Conservation (phyloP, 2,888 invertebrate species). For the Polymixis lichenea region DNA sequence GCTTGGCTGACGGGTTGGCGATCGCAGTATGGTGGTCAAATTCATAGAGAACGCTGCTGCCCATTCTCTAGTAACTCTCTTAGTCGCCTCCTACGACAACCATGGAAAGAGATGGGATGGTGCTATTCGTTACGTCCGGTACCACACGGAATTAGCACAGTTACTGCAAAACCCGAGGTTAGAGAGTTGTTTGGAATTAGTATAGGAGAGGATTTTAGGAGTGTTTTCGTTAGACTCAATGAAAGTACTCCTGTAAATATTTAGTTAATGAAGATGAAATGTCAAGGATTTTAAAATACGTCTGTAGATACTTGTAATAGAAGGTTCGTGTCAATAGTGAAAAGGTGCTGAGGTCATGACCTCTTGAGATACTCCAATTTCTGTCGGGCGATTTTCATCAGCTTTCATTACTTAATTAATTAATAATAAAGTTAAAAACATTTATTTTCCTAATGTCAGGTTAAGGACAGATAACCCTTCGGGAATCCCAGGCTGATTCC, state of each 20-base stretch:
- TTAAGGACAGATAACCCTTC: too few species aligned
- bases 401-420: not conserved
- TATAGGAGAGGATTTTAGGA: not conserved
- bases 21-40: too few species aligned
- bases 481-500: too few species aligned
- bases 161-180: not conserved
- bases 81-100: too few species aligned
- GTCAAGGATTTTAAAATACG: not conserved
- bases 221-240: not conserved
- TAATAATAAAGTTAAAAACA: not conserved
- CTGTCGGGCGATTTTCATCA: not conserved
- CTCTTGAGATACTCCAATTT: not conserved
- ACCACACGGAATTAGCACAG: not conserved
- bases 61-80: too few species aligned
- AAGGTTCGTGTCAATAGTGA: not conserved
- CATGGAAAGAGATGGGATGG: too few species aligned
- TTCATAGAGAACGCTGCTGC: too few species aligned
- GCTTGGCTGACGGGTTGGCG: too few species aligned
- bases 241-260: conserved; percentile 5
- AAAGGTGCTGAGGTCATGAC: not conserved
- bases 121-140: too few species aligned
- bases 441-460: not conserved
- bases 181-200: not conserved
- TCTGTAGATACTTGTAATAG: not conserved
- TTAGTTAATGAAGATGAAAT: conserved; percentile 2